phyloP scores from a whole-genome alignment of 2,797 vertebrate species.

The Neomorphus geoffroyi region DNA sequence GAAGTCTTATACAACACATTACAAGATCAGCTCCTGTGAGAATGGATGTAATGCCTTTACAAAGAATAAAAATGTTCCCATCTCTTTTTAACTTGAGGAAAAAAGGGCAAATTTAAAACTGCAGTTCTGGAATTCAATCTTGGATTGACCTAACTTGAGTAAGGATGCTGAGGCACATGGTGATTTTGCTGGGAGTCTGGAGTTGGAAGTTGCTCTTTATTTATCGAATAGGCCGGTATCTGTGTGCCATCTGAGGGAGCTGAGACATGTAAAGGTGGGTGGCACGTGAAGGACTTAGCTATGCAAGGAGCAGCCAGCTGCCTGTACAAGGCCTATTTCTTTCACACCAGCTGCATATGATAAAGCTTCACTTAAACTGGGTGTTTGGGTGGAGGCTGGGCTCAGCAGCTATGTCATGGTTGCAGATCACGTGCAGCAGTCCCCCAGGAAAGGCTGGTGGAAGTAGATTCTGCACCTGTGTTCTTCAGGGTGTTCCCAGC shows the following conservation, averaged over 20 bases:
- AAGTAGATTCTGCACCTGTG: not conserved
- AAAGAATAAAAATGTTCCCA: not conserved
- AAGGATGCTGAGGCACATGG: not conserved
- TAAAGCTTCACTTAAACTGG: not conserved
- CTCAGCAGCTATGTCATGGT: not conserved
- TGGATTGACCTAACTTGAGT: not conserved
- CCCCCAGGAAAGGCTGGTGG: not conserved
- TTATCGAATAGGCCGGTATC: not conserved
- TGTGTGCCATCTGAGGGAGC: not conserved
- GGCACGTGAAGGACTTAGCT: not conserved
- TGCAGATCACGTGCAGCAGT: not conserved
- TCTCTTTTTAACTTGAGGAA: not conserved
- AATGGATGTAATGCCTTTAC: not conserved
- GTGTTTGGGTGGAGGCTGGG: not conserved
- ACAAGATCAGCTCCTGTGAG: not conserved
- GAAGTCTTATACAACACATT: fast-evolving
- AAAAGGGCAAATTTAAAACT: not conserved
- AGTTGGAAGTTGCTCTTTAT: not conserved
- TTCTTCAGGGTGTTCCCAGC: not conserved
- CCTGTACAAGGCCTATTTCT: fast-evolving
- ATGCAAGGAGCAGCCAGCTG: not conserved
- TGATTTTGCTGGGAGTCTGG: not conserved
- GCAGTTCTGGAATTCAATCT: not conserved
- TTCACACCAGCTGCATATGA: not conserved
- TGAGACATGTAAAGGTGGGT: not conserved